A percentile compares a stretch with the other conserved stretches of the same genome.
Conservation (phyloP, 2,797 vertebrate species). For the Cheirogaleus major region DNA sequence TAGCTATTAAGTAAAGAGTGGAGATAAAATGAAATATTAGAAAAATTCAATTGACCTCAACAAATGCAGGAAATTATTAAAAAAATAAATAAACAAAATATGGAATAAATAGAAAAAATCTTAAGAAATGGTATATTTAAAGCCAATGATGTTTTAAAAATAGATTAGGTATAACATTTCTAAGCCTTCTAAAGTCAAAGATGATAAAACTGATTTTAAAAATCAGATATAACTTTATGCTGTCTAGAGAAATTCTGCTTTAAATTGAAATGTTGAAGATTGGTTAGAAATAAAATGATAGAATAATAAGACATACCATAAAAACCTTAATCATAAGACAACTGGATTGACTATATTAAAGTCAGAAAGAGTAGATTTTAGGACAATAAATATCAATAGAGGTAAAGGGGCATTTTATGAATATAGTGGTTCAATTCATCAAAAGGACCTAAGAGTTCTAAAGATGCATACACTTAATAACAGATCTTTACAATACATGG, state of each 20-base stretch:
- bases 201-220: not conserved
- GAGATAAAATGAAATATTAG: not conserved
- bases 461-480: not conserved
- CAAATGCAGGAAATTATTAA: not conserved
- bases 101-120: not conserved
- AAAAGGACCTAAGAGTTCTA: not conserved
- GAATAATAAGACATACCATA: not conserved
- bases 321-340: not conserved
- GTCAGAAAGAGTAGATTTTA: not conserved
- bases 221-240: not conserved
- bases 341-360: not conserved
- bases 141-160: not conserved
- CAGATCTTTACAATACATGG: not conserved
- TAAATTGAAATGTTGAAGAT: not conserved
- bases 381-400: not conserved
- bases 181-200: not conserved
- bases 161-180: not conserved
- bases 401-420: not conserved
- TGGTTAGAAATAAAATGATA: conserved; percentile 6
- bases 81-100: not conserved
- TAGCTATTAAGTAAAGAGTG: not conserved
- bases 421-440: not conserved
- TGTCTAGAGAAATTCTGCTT: not conserved
- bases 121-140: not conserved
- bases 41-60: not conserved